phyloP scores from a whole-genome alignment of 2,888 invertebrate species.

The Andrena camellia region DNA sequence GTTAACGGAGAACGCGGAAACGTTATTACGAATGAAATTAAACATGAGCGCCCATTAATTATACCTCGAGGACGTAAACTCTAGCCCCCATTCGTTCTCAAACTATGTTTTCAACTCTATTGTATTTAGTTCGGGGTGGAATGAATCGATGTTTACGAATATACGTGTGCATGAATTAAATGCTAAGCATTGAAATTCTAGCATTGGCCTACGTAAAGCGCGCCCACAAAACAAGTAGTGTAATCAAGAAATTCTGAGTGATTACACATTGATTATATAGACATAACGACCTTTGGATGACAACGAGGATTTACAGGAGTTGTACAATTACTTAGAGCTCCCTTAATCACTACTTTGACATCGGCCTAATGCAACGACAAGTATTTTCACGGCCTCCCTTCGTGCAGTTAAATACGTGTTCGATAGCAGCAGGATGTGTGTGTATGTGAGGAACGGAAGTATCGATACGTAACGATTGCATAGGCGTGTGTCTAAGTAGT shows the following conservation, averaged over 20 bases:
- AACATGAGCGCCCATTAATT: slow-evolving; percentile 8
- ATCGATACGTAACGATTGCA: too few relatives aligned
- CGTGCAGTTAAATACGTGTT: too few relatives aligned
- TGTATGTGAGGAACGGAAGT: too few relatives aligned
- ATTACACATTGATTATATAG: background rate
- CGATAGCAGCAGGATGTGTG: too few relatives aligned
- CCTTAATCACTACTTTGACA: too few relatives aligned
- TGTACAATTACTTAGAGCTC: background rate
- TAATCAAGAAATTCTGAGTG: slow-evolving; percentile 1
- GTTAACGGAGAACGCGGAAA: background rate
- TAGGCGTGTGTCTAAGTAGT: too few relatives aligned
- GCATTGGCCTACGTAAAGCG: background rate
- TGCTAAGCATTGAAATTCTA: background rate
- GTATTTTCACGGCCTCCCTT: too few relatives aligned
- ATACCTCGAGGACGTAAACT: slow-evolving; percentile 18
- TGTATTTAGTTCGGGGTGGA: background rate
- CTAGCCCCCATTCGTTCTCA: background rate
- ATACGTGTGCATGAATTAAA: background rate
- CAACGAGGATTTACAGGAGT: background rate
- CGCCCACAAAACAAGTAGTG: background rate
- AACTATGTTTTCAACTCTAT: background rate
- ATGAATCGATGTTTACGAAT: background rate
- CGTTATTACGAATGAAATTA: slow-evolving; percentile 6
- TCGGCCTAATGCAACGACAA: too few relatives aligned
- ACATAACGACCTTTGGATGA: background rate